Percentiles rank a stretch among this genome's conserved stretches.
These are phyloP conservation scores for Nothobranchius kuhntae DNA, from an alignment of 2,113 vertebrate species.

Conservation along the genomic window DNA sequence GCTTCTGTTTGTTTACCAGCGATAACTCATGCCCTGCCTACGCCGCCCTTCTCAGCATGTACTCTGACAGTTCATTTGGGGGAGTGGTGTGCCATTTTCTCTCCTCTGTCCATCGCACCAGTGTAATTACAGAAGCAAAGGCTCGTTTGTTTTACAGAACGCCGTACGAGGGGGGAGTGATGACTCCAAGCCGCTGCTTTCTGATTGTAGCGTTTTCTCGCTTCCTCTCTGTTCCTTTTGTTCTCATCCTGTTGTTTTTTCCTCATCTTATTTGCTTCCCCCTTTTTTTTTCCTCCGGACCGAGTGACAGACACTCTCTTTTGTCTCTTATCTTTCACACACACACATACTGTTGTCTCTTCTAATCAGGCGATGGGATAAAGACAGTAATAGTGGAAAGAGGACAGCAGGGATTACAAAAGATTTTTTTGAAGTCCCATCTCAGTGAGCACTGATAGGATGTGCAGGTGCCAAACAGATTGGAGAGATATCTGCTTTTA, in stretches of 20 bases:
- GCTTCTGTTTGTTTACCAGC: constrained; percentile 76
- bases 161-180: constrained; percentile 65
- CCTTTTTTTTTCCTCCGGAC: constrained; percentile 2
- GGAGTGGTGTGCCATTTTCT: constrained; percentile 72
- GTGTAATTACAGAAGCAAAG: constrained; percentile 79
- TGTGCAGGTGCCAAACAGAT: constrained; percentile 65
- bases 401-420: constrained; percentile 76
- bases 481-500: constrained; percentile 74
- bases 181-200: constrained; percentile 62
- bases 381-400: constrained; percentile 65
- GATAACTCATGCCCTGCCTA: constrained; percentile 76
- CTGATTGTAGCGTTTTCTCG: constrained; percentile 50
- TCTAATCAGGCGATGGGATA: constrained; percentile 64
- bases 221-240: constrained; percentile 40
- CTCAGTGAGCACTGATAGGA: constrained; percentile 72
- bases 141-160: constrained; percentile 78
- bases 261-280: constrained; percentile 25
- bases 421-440: constrained; percentile 69
- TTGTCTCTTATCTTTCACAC: constrained; percentile 57
- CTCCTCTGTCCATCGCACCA: constrained; percentile 72
- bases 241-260: constrained; percentile 39
- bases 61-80: constrained; percentile 80
- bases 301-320: constrained; percentile 42
- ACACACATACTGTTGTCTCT: constrained; percentile 37
- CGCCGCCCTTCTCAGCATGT: constrained; percentile 71